phyloP scores from a whole-genome alignment of 2,888 invertebrate genomes.

The Tachina lurida region DNA sequence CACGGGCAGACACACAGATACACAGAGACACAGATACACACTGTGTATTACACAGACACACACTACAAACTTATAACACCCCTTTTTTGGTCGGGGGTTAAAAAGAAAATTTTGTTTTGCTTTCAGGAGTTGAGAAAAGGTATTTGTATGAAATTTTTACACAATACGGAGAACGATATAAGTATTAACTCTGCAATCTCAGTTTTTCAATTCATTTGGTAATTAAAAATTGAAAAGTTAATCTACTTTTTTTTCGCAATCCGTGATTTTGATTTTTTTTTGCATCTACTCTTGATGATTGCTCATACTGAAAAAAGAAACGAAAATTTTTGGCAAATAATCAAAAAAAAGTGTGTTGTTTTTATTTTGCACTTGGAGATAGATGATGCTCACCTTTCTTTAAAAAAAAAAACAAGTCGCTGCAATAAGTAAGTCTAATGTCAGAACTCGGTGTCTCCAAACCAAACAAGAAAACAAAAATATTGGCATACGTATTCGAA shows the following conservation, averaged over 20 bases:
- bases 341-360: constrained; percentile 54
- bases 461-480: constrained; percentile 8
- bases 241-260: constrained; percentile 34
- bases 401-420: constrained; percentile 16
- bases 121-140: no score
- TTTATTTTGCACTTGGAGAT: constrained; percentile 29
- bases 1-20: no score
- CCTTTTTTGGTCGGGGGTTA: no score
- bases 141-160: no score
- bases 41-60: no score
- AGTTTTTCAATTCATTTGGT: background rate
- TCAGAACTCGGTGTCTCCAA: constrained; percentile 47
- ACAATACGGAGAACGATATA: no score
- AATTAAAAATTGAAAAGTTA: constrained; percentile 1
- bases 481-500: constrained; percentile 40
- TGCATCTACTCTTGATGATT: constrained; percentile 46
- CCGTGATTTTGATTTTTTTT: constrained; percentile 53
- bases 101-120: no score
- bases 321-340: constrained; percentile 46
- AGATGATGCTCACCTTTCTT: constrained; percentile 53
- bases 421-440: constrained; percentile 48
- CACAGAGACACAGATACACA: no score
- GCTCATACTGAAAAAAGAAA: background rate
- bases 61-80: no score
- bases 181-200: background rate